Conservation (phyloP, 1,140 invertebrate species). For the Odontomachus brunneus region DNA sequence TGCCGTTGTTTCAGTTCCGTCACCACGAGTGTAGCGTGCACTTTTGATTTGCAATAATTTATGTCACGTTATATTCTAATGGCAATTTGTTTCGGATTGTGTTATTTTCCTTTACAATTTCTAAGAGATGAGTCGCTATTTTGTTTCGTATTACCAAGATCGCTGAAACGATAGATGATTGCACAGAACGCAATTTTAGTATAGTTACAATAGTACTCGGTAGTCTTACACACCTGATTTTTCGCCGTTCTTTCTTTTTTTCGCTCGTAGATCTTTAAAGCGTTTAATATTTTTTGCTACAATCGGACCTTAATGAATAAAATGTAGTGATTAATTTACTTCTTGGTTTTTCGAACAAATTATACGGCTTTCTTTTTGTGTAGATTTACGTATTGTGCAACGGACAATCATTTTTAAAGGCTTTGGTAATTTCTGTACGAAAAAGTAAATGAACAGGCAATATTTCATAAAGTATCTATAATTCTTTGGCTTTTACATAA, state of each 20-base stretch:
- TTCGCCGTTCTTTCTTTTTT: conserved; percentile 7
- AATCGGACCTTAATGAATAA: background rate
- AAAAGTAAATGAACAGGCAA: background rate
- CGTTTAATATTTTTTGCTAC: conserved; percentile 24
- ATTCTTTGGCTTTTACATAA: background rate
- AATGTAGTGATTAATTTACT: conserved; percentile 24
- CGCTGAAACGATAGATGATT: conserved; percentile 30
- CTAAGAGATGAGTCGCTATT: conserved; percentile 6
- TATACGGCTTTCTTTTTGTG: background rate
- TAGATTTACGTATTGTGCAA: conserved; percentile 2
- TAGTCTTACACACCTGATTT: conserved; percentile 25
- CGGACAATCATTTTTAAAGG: conserved; percentile 30
- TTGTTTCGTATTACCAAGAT: conserved; percentile 17
- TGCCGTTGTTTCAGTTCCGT: conserved; percentile 44
- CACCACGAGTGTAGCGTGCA: background rate
- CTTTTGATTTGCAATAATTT: conserved; percentile 22
- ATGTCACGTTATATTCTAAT: background rate
- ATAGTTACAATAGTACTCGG: conserved; percentile 35
- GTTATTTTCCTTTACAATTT: background rate
- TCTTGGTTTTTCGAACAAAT: background rate
- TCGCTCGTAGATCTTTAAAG: conserved; percentile 10
- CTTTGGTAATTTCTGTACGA: background rate
- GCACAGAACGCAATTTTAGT: conserved; percentile 47
- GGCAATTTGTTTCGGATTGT: background rate
- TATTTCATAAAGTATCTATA: conserved; percentile 14